Conservation (phyloP, 2,888 invertebrate species). For the Athalia circularis region DNA sequence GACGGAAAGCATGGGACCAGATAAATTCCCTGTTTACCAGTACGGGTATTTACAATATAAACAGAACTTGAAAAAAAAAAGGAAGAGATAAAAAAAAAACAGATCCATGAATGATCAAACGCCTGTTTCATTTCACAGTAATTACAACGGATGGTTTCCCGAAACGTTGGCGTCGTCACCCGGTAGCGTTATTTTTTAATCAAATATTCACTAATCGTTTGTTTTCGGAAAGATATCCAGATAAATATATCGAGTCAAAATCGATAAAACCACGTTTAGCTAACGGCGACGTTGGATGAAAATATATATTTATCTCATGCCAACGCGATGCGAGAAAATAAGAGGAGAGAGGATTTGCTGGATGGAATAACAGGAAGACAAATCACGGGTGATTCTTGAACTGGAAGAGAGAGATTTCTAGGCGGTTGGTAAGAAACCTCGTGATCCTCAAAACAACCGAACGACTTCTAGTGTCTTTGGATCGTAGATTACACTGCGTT, state of each 20-base stretch:
- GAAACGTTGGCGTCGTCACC: no score
- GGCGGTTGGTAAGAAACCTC: not conserved
- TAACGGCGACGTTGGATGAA: not conserved
- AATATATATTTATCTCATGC: conserved; percentile 6
- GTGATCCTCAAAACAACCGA: not conserved
- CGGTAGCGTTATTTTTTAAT: no score
- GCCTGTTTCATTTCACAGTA: no score
- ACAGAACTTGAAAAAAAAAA: no score
- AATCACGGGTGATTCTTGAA: conserved; percentile 38
- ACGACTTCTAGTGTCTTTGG: not conserved
- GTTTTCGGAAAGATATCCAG: no score
- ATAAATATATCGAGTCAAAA: no score
- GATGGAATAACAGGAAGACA: conserved; percentile 39
- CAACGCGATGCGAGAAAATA: not conserved
- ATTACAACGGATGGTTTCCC: no score
- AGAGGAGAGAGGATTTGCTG: not conserved
- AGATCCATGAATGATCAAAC: no score
- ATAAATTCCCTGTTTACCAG: conserved; percentile 27
- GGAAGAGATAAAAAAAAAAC: no score
- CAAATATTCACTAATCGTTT: no score
- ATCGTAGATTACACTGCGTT: conserved; percentile 7
- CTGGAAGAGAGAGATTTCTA: conserved; percentile 12
- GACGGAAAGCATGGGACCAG: not conserved
- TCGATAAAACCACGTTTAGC: no score
- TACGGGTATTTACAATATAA: not conserved